Evolutionary conservation across 2,888 invertebrate species (phyloP).

Genomic region (Bibio marci): DNA sequence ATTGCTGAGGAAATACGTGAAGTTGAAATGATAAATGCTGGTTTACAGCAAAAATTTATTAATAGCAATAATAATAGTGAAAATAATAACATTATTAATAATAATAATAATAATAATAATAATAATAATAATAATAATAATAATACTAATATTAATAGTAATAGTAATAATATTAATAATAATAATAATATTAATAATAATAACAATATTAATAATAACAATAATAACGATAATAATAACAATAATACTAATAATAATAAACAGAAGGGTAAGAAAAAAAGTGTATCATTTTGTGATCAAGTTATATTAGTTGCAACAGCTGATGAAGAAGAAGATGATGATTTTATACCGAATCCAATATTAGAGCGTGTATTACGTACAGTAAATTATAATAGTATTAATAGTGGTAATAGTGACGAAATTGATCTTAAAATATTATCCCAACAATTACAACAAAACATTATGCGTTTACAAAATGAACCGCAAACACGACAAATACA

Average conservation of each 20-base stretch:
- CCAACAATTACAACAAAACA: conserved; percentile 28
- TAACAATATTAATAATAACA: neutral
- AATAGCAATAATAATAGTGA: conserved; percentile 17
- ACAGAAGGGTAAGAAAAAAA: conserved; percentile 68
- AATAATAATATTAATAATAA: conserved; percentile 20
- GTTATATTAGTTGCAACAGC: conserved; percentile 84
- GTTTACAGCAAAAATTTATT: conserved; percentile 34
- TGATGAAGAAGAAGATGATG: conserved; percentile 80
- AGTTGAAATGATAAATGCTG: conserved; percentile 36
- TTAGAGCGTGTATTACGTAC: conserved; percentile 70
- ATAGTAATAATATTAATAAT: conserved; percentile 25
- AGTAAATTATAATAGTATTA: conserved; percentile 38
- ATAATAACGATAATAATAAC: conserved; percentile 18
- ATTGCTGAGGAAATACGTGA: conserved; percentile 38
- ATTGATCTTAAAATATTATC: conserved; percentile 39
- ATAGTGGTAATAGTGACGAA: conserved; percentile 30
- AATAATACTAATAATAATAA: conserved; percentile 27
- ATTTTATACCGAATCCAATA: conserved; percentile 81
- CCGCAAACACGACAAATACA: conserved; percentile 22
- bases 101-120: neutral
- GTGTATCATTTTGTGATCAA: conserved; percentile 88
- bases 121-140: neutral
- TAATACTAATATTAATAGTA: too few species aligned
- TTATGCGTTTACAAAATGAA: conserved; percentile 32
- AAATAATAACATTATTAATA: neutral